Base-by-base conservation (phyloP, 2,113 vertebrate species). In the Phoxinus phoxinus region DNA sequence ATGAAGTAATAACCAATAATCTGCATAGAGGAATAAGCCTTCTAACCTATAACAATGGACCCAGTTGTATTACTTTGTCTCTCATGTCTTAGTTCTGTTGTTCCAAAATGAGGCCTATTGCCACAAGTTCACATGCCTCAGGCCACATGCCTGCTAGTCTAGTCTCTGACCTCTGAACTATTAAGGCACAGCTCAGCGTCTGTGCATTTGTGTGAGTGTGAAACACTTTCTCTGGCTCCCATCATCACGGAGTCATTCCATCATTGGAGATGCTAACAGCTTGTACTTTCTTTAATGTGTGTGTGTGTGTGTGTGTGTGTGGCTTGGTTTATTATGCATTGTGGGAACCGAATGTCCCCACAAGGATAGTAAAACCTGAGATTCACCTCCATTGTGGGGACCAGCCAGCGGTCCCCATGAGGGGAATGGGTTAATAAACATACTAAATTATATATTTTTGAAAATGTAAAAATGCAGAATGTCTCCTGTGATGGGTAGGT, bases 71-170 rank as follows among this genome's bases (percentile, higher is more conserved):
- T 56, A 65, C 56, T 56, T 69, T 79, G 56, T 85, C 73, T 35
- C 44, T 85, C 10, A 44, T 69, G 59, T 85, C 19, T 69, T 59
- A 23, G 53, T 41, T 79, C 21, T 79, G 4, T 79, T 59, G 53
- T 79, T 51, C 3, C 21, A 81, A 32, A 69, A 69, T 53, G 44
- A 84, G 73, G 69, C 27, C 7, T 51, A n/a, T 75, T 73, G 53
- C 25, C 41, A 67, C n/a, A 78, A 67, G n/a, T 85, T 69, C 63
- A 35, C 63, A 82, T 71, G 63, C 80, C 80, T 82, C 63, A 82
- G 63, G 80, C 63, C 80, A 15, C 80, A 53, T 69, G 80, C n/a
- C 80, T 82, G 19, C 63, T 51, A 35, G 63, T 82, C 61, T 82
- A 35, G 80, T 69, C 17, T 69, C 51, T 69, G 63, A 53, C 80